A percentile compares a stretch with the other conserved stretches of the same genome.
These are phyloP conservation scores for Glyptemys insculpta DNA, from an alignment of 2,797 vertebrate species.

Conservation along the genomic window DNA sequence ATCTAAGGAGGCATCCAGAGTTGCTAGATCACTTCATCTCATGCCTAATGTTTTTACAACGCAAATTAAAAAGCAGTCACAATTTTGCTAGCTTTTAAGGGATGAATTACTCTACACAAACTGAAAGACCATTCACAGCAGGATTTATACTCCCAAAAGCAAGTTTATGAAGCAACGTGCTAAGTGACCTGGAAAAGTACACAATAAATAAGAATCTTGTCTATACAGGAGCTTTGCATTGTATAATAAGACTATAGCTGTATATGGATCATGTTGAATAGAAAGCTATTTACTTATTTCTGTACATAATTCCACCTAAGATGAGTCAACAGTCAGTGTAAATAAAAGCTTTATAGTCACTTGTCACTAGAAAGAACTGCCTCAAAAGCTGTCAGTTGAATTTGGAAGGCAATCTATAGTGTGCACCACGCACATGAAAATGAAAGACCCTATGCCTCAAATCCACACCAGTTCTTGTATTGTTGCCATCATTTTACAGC, in stretches of 20 bases:
- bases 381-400: slow-evolving; percentile 75
- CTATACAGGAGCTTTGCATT: slow-evolving; percentile 70
- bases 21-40: slow-evolving; percentile 51
- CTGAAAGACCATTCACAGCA: slow-evolving; percentile 63
- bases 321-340: slow-evolving; percentile 81
- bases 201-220: slow-evolving; percentile 73
- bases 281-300: slow-evolving; percentile 82
- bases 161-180: slow-evolving; percentile 59
- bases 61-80: slow-evolving; percentile 66
- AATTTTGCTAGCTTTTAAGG: slow-evolving; percentile 73
- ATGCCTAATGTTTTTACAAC: slow-evolving; percentile 75
- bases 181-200: slow-evolving; percentile 77
- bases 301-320: slow-evolving; percentile 83
- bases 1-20: slow-evolving; percentile 47
- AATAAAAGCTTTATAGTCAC: slow-evolving; percentile 77
- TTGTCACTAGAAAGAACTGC: slow-evolving; percentile 74
- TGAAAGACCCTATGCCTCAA: slow-evolving; percentile 17
- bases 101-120: slow-evolving; percentile 73
- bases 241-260: slow-evolving; percentile 59
- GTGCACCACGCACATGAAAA: slow-evolving; percentile 36
- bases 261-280: slow-evolving; percentile 66
- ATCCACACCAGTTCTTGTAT: background rate
- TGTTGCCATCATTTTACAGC: slow-evolving; percentile 53
- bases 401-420: slow-evolving; percentile 62
- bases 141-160: slow-evolving; percentile 69